Evolutionary conservation across 2,113 vertebrate species (phyloP).

Genomic region (Mixornis gularis): DNA sequence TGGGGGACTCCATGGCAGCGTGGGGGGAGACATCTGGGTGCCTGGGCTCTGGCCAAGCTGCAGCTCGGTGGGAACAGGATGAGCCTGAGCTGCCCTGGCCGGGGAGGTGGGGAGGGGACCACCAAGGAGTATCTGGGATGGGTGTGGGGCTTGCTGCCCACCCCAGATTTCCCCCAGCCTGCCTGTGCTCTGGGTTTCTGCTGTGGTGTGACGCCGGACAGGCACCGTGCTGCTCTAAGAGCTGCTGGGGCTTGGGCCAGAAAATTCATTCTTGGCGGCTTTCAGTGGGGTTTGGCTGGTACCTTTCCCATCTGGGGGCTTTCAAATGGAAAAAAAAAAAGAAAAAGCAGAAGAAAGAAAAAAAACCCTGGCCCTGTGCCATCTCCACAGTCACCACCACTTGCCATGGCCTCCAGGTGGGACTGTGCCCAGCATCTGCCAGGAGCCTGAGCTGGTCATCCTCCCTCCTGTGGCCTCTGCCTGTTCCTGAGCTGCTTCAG

Average conservation of each 20-base stretch:
- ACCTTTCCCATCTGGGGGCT: constrained; percentile 54
- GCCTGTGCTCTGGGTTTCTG: neutral
- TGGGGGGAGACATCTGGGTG: constrained; percentile 19
- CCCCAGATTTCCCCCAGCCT: neutral
- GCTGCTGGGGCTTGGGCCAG: constrained; percentile 41
- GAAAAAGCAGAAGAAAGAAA: neutral
- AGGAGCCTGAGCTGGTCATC: neutral
- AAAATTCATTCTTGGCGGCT: constrained; percentile 48
- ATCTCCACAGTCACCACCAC: neutral
- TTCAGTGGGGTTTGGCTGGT: constrained; percentile 31
- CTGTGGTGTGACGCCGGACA: neutral
- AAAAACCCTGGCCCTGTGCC: neutral
- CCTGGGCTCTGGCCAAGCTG: constrained; percentile 11
- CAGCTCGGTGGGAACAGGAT: neutral
- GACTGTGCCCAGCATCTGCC: neutral
- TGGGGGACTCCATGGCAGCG: neutral
- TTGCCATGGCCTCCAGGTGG: neutral
- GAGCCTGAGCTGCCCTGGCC: neutral
- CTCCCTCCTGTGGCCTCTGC: neutral
- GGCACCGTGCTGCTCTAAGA: neutral
- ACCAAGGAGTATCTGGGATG: neutral
- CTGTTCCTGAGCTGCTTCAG: neutral
- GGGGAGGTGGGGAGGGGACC: neutral
- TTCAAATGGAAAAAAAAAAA: neutral
- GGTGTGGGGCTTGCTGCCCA: neutral